Evolutionary conservation across 2,888 invertebrate species (phyloP).

Genomic region (Eledona agricola): DNA sequence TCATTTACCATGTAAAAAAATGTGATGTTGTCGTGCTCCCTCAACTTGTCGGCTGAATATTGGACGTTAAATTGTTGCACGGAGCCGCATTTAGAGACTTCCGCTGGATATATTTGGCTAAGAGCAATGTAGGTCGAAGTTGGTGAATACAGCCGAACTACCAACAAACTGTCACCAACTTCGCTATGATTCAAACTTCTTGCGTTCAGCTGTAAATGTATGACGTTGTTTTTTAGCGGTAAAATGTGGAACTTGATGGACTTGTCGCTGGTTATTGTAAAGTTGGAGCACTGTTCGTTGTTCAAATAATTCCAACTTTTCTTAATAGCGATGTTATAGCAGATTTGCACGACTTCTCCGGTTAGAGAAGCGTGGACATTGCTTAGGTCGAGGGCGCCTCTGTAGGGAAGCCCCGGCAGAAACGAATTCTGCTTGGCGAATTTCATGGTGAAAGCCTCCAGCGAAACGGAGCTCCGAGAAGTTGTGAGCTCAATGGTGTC

Average conservation of each 20-base stretch:
- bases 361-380: constrained; percentile 43
- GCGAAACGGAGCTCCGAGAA: constrained; percentile 67
- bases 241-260: constrained; percentile 54
- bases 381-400: constrained; percentile 66
- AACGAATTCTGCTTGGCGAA: constrained; percentile 70
- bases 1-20: constrained; percentile 57
- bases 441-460: constrained; percentile 67
- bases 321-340: constrained; percentile 58
- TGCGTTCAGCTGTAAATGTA: constrained; percentile 57
- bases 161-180: constrained; percentile 47
- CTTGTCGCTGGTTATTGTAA: constrained; percentile 48
- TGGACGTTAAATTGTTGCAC: constrained; percentile 55
- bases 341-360: constrained; percentile 55
- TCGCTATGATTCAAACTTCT: constrained; percentile 53
- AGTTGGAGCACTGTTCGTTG: constrained; percentile 54
- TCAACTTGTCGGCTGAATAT: constrained; percentile 54
- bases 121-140: constrained; percentile 56
- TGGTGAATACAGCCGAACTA: constrained; percentile 56
- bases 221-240: constrained; percentile 56
- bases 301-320: constrained; percentile 57
- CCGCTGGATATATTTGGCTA: constrained; percentile 45
- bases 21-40: constrained; percentile 50
- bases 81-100: constrained; percentile 52
- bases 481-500: constrained; percentile 70
- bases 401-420: constrained; percentile 77